A percentile compares a stretch with the other conserved stretches of the same genome.
Evolutionary conservation across 2,888 invertebrate genomes (phyloP).

Genomic region (Cephus pygmeus): DNA sequence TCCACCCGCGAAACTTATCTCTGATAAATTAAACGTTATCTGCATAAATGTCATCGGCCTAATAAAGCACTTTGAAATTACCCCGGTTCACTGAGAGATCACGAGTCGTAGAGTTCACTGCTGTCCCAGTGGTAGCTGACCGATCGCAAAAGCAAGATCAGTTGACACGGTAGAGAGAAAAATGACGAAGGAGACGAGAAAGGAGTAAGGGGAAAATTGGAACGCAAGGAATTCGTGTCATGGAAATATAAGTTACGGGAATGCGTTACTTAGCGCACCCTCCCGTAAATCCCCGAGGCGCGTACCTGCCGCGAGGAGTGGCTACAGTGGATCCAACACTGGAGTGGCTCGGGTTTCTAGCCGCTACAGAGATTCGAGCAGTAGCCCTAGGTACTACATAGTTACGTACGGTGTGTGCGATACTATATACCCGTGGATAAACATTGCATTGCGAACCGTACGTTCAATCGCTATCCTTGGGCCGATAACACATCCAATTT

Average conservation of each 20-base stretch:
- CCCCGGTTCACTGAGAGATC: neutral
- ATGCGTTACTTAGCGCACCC: neutral
- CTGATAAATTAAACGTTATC: neutral
- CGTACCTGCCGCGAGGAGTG: neutral
- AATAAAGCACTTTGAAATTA: neutral
- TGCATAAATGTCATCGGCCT: neutral
- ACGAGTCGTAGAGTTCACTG: neutral
- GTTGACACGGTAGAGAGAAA: neutral
- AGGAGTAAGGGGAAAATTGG: neutral
- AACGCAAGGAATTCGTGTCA: neutral
- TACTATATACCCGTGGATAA: neutral
- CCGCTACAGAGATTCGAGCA: neutral
- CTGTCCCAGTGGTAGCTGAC: neutral
- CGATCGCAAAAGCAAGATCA: neutral
- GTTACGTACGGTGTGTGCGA: neutral
- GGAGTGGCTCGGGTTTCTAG: neutral
- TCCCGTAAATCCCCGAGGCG: neutral
- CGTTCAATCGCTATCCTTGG: neutral
- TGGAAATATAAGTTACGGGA: neutral
- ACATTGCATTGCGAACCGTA: neutral
- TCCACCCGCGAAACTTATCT: neutral
- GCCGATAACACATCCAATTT: neutral
- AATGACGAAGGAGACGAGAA: neutral
- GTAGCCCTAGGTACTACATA: neutral
- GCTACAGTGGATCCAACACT: neutral